Evolutionary conservation across 2,113 vertebrate genomes (phyloP).

Genomic region (Gnathonemus longibarbis): DNA sequence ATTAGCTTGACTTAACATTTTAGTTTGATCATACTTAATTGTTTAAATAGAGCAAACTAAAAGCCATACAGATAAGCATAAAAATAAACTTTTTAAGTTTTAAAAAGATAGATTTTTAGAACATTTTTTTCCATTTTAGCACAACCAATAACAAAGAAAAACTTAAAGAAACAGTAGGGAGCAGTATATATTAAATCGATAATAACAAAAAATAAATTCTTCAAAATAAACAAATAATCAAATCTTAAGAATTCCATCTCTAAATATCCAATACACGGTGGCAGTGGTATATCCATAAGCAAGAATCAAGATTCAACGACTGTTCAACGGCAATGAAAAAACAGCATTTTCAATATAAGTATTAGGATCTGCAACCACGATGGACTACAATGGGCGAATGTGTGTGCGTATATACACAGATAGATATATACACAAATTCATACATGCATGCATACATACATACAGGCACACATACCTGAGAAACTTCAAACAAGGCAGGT

Average conservation of each 20-base stretch:
- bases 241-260: background rate
- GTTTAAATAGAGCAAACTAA: background rate
- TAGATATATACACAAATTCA: background rate
- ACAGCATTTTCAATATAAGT: no score
- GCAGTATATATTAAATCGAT: background rate
- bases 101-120: background rate
- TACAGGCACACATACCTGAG: background rate
- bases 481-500: background rate
- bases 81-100: background rate
- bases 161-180: background rate
- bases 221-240: background rate
- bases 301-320: no score
- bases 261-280: background rate
- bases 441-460: background rate
- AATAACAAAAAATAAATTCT: background rate
- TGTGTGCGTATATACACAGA: background rate
- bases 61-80: background rate
- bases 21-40: background rate
- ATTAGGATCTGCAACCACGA: background rate
- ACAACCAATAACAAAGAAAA: background rate
- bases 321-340: no score
- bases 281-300: no score
- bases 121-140: background rate
- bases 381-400: background rate
- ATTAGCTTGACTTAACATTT: background rate